Base-by-base conservation (phyloP, 2,113 vertebrate species). In the Enhydra lutris region DNA sequence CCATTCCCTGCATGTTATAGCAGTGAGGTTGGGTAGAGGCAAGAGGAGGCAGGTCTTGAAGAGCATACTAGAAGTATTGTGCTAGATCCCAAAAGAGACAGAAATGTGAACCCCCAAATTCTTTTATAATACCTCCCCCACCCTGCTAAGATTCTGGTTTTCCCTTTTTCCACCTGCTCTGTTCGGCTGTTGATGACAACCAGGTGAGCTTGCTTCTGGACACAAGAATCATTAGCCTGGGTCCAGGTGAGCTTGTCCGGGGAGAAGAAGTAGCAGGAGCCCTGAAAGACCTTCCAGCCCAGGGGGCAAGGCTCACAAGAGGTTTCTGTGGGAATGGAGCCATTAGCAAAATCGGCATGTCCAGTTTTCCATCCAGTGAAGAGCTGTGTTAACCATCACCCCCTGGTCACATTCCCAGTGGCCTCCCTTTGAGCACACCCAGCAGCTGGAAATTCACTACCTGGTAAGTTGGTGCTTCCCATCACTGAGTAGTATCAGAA, bases 241-340 rank as follows among this genome's bases (percentile, higher is more conserved):
- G 50, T 31, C 86, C 93, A 94, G 65, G 39, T 59, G 55, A 94
- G 76, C 23, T 47, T 63, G 52, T 21, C 39, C 7, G 0, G 13
- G 17, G 93, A 73, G 42, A 76, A 76, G 42, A 89, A 82, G 76
- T 82, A 94, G 31, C 85, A 89, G 65, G 93, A 89, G 65, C 78
- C 86, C 24, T 82, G 85, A 20, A 94, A 94, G 63, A 42, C 5
- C 11, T 24, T 89, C 93, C 93, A 94, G 34, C 1, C 20, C 24
- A 4, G 29, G 34, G 39, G 7, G 31, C 85, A 94, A 45, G 63
- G 34, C 34, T 50, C 39, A 18, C 93, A 92, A 31, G 50, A 89
- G 63, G 76, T 63, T 13, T 3, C 93, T 82, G 65, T 11, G 20
- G 55, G 29, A 39, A 55, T 4, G 24, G 26, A 65, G n/a, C 6